Evolutionary conservation across 2,113 vertebrate genomes (phyloP).

Genomic region (Alligator mississippiensis): DNA sequence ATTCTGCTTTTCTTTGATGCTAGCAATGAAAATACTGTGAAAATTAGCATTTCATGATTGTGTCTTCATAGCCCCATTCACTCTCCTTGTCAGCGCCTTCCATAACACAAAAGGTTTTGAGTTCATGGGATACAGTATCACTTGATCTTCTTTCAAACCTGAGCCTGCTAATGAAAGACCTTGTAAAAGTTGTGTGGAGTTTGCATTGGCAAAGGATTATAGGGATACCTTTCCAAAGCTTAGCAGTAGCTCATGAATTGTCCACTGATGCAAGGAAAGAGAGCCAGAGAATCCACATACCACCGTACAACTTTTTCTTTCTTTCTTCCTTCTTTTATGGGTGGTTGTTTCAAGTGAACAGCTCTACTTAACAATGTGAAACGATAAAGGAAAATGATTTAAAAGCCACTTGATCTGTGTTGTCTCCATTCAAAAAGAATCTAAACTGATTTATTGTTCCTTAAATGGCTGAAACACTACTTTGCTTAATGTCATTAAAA

Average conservation of each 20-base stretch:
- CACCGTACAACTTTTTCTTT: slow-evolving; percentile 9
- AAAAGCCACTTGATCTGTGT: slow-evolving; percentile 68
- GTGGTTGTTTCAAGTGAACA: slow-evolving; percentile 40
- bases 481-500: slow-evolving; percentile 74
- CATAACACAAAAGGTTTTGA: slow-evolving; percentile 34
- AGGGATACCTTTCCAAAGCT: slow-evolving; percentile 65
- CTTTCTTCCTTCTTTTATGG: not conserved
- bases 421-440: slow-evolving; percentile 68
- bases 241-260: slow-evolving; percentile 69
- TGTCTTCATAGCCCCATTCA: not conserved
- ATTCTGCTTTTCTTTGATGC: slow-evolving; percentile 19
- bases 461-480: slow-evolving; percentile 71
- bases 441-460: slow-evolving; percentile 73
- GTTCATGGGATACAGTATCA: slow-evolving; percentile 20
- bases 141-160: slow-evolving; percentile 57
- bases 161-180: slow-evolving; percentile 49
- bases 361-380: slow-evolving; percentile 22
- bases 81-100: slow-evolving; percentile 5
- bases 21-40: not conserved
- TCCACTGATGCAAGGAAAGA: slow-evolving; percentile 56
- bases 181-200: slow-evolving; percentile 60
- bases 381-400: slow-evolving; percentile 68
- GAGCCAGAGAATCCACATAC: slow-evolving; percentile 56
- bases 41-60: slow-evolving; percentile 6
- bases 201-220: slow-evolving; percentile 70